A percentile compares a stretch with the other conserved stretches of the same genome.
Evolutionary conservation across 2,797 vertebrate species (phyloP).

Genomic region (Fundulus diaphanus): DNA sequence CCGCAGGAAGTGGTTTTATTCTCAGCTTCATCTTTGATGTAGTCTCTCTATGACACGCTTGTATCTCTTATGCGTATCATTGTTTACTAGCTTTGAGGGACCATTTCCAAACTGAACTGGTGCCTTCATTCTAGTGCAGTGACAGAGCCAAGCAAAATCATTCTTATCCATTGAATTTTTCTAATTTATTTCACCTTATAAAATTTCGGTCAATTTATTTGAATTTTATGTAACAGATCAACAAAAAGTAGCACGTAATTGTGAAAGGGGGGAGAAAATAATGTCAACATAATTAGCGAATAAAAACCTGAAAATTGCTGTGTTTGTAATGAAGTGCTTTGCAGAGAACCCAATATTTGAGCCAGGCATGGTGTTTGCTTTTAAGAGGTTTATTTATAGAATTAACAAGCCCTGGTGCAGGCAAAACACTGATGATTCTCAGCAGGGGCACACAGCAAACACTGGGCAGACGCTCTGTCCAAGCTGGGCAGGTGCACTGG

Average conservation of each 20-base stretch:
- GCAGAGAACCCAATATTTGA: too few relatives aligned
- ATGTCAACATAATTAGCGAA: not conserved
- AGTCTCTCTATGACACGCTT: constrained; percentile 59
- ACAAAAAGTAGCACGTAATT: not conserved
- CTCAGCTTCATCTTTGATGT: constrained; percentile 74
- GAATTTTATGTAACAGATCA: not conserved
- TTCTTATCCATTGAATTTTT: not conserved
- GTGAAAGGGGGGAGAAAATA: not conserved
- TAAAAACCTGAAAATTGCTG: not conserved
- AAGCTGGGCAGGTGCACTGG: too few relatives aligned
- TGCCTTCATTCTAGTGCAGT: constrained; percentile 22
- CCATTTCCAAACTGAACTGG: constrained; percentile 17
- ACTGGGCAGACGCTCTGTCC: too few relatives aligned
- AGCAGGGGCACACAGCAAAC: too few relatives aligned
- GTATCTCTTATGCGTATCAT: constrained; percentile 50
- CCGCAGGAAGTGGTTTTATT: constrained; percentile 73
- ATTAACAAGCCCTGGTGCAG: too few relatives aligned
- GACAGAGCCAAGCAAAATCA: not conserved
- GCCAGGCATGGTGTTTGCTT: too few relatives aligned
- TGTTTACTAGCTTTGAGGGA: constrained; percentile 22
- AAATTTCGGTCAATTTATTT: too few relatives aligned
- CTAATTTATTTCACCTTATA: too few relatives aligned
- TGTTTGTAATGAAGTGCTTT: too few relatives aligned
- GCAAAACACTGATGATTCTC: too few relatives aligned
- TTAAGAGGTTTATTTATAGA: too few relatives aligned